Percentiles rank a stretch among this genome's conserved stretches.
phyloP scores from a whole-genome alignment of 2,113 vertebrate genomes.

The Sylvilagus bachmani region DNA sequence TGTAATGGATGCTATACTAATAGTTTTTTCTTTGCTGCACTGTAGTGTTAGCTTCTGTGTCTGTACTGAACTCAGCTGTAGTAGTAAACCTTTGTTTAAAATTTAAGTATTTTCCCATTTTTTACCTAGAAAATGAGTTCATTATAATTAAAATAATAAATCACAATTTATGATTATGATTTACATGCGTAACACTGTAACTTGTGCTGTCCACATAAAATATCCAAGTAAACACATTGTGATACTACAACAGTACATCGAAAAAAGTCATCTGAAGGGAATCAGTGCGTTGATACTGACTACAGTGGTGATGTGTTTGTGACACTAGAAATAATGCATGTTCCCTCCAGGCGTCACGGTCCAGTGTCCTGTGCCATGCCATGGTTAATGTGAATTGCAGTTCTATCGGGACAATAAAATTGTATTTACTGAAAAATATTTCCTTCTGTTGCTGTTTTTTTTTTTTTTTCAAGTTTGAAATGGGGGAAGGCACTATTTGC shows the following conservation, averaged over 20 bases:
- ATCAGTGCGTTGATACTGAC: background rate
- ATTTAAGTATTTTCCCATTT: conserved; percentile 55
- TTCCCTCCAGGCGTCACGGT: background rate
- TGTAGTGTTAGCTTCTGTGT: conserved; percentile 50
- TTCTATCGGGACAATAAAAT: conserved; percentile 74
- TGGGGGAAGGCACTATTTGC: background rate
- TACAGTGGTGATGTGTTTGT: conserved; percentile 19
- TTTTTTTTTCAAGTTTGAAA: background rate
- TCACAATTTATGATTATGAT: background rate
- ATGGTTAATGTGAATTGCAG: conserved; percentile 56
- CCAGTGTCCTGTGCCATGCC: background rate
- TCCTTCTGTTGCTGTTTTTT: conserved; percentile 20
- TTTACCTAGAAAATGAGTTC: conserved; percentile 50
- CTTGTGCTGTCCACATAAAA: background rate
- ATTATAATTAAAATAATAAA: background rate
- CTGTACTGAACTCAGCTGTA: conserved; percentile 59
- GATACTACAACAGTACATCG: conserved; percentile 18
- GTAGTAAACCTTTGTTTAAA: conserved; percentile 65
- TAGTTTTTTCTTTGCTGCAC: background rate
- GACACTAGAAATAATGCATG: conserved; percentile 53
- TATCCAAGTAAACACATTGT: conserved; percentile 5
- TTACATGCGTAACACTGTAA: background rate
- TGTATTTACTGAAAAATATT: conserved; percentile 13
- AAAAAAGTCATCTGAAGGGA: conserved; percentile 1
- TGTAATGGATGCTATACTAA: background rate